phyloP scores from a whole-genome alignment of 2,113 vertebrate species.

The Columba janthina region DNA sequence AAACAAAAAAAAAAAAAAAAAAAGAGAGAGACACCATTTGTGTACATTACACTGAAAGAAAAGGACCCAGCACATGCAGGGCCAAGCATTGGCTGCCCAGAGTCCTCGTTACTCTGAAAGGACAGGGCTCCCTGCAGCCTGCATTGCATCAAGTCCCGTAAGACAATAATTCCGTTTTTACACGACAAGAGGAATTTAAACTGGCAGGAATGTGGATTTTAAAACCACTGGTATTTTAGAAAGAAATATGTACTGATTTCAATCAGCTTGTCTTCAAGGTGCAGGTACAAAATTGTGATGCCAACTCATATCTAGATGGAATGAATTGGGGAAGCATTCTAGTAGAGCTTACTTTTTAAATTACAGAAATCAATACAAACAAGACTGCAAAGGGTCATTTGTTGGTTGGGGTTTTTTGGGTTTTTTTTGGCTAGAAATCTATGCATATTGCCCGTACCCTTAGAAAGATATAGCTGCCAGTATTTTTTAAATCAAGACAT shows the following conservation, averaged over 20 bases:
- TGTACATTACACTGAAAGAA: not conserved
- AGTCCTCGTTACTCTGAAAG: not conserved
- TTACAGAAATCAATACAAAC: not conserved
- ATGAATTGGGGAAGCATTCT: not conserved
- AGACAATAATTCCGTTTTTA: not conserved
- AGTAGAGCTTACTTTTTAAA: not conserved
- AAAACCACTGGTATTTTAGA: not conserved
- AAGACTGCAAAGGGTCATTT: not conserved
- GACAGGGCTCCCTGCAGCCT: not conserved
- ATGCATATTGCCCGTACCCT: not conserved
- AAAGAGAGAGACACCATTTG: not conserved
- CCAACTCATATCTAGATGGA: not conserved
- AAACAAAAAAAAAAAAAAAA: no score
- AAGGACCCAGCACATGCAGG: not conserved
- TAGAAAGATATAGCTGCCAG: not conserved
- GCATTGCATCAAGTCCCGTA: fast-evolving
- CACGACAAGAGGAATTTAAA: not conserved
- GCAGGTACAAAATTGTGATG: fast-evolving
- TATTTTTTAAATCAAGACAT: not conserved
- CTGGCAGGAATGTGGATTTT: not conserved
- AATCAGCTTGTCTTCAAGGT: not conserved
- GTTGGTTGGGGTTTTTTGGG: no score
- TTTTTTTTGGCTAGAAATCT: not conserved
- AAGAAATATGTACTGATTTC: not conserved
- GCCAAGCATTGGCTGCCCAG: not conserved